Evolutionary conservation across 2,888 invertebrate genomes (phyloP).

Genomic region (Euzophera pinguis): DNA sequence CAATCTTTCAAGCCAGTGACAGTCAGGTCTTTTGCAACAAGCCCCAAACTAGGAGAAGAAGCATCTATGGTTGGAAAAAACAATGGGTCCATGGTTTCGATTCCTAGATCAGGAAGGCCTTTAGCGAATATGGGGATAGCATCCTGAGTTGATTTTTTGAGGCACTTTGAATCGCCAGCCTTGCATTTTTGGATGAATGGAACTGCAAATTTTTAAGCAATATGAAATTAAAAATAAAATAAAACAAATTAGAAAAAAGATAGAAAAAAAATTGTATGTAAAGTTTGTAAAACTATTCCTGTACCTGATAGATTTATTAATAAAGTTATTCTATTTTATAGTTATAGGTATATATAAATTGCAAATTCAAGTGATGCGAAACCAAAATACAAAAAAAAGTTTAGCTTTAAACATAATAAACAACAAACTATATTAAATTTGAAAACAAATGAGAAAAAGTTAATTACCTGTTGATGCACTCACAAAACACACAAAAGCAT

Average conservation of each 20-base stretch:
- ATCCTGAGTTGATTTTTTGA: conserved; percentile 26
- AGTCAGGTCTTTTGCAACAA: conserved; percentile 26
- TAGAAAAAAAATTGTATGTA: too few relatives aligned
- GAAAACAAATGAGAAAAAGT: background rate
- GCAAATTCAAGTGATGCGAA: too few relatives aligned
- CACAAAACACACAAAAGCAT: background rate
- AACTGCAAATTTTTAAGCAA: conserved; percentile 22
- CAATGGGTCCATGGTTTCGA: conserved; percentile 29
- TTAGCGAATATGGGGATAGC: conserved; percentile 30
- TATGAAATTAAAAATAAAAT: too few relatives aligned
- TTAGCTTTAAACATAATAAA: background rate
- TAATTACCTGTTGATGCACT: background rate
- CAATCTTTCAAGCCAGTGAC: conserved; percentile 33
- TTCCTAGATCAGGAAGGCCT: conserved; percentile 38
- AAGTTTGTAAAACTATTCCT: too few relatives aligned
- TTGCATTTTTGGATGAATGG: conserved; percentile 41
- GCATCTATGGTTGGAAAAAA: conserved; percentile 29
- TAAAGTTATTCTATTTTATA: too few relatives aligned
- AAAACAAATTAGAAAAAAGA: too few relatives aligned
- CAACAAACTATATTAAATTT: background rate
- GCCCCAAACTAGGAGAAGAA: conserved; percentile 27
- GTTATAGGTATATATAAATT: too few relatives aligned
- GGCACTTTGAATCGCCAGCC: conserved; percentile 34
- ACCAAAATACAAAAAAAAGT: too few relatives aligned
- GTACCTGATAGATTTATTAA: too few relatives aligned